Evolutionary conservation across 1,140 invertebrate genomes (phyloP), one percentile per base, ranked within the genome.

Genomic region (Drosophila miranda): DNA sequence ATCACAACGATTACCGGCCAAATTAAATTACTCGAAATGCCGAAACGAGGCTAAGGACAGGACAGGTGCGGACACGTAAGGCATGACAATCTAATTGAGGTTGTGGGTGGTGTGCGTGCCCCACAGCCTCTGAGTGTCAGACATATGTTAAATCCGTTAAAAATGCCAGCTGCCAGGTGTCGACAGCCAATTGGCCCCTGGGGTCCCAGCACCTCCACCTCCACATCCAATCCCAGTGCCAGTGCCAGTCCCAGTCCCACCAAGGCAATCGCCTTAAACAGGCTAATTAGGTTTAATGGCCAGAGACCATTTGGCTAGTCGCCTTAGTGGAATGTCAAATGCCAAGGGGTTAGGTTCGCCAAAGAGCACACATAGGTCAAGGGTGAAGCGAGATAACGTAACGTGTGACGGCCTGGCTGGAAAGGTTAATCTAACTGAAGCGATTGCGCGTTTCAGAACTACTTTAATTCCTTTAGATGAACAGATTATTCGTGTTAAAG

Each of bases 11-110:
- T 86, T 87, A 81, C 77, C 51, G 58, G 75, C 67, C 82, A 84
- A 84, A 84, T 84, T 84, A 75, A 84, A 84, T 84, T 84, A 84
- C 77, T 86, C 64, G 63, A 77, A 86, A 86, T 71, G 64, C 64
- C 64, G 58, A 73, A 76, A 73, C 63, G 76, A 69, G 75, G 72
- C 60, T 57, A 34, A 54, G 71, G 72, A 79, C 16, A 16, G 16
- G 67, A 42, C 60, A 58, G 23, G 4, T 5, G 9, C 61, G 66
- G 66, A 19, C 6, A 26, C 23, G 23, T 28, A 30, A 67, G 66
- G 66, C 63, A 63, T 77, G 70, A 66, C 64, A 84, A 86, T 84
- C 64, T 86, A 84, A 84, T 84, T 86, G 77, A 61, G 64, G 50
- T 54, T 71, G 42, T 30, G 51, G 52, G 19, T 23, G 14, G 46